Evolutionary conservation across 2,113 vertebrate species (phyloP).

Genomic region (Nansenia antarctica): DNA sequence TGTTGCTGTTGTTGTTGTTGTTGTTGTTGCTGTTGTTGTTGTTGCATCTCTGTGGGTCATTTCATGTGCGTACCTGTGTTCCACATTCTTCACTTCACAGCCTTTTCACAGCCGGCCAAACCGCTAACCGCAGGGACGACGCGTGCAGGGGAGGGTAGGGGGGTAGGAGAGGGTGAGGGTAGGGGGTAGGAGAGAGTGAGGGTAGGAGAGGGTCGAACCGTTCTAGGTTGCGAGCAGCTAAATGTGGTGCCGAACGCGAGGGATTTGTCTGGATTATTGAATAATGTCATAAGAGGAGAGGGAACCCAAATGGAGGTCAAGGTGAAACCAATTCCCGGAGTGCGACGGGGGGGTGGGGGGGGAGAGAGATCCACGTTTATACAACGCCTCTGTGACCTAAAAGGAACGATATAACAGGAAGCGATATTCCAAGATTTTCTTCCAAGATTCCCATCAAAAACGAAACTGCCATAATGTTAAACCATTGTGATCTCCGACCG

Average conservation of each 20-base stretch:
- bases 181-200: not conserved
- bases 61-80: too few relatives aligned
- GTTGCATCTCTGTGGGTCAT: not conserved
- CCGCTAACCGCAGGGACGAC: not conserved
- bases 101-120: slow-evolving; percentile 16
- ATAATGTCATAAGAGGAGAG: not conserved
- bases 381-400: not conserved
- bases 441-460: too few relatives aligned
- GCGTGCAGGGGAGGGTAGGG: not conserved
- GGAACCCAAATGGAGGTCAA: not conserved
- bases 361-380: not conserved
- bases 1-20: not conserved
- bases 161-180: not conserved
- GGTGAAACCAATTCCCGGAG: not conserved
- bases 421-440: too few relatives aligned
- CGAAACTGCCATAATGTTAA: too few relatives aligned
- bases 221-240: not conserved
- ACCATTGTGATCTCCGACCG: too few relatives aligned
- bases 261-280: slow-evolving; percentile 5
- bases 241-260: not conserved
- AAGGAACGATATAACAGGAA: not conserved
- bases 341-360: too few relatives aligned
- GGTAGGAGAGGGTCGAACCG: not conserved
- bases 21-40: not conserved
- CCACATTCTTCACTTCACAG: slow-evolving; percentile 21